Conservation (phyloP, 2,888 invertebrate genomes). For the Tetropium fuscum region DNA sequence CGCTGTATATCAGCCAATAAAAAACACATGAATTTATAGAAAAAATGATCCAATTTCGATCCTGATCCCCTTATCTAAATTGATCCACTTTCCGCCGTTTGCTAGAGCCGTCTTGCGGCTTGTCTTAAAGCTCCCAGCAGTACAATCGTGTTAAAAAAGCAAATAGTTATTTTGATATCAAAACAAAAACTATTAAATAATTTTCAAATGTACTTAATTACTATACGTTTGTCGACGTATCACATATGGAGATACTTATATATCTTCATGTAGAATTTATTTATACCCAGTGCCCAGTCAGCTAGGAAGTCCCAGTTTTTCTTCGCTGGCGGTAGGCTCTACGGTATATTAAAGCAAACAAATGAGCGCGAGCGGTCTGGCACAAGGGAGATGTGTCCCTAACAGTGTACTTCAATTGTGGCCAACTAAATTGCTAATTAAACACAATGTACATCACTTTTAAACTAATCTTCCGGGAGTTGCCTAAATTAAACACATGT, state of each 20-base stretch:
- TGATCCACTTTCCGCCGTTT: too few relatives aligned
- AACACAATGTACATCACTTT: constrained; percentile 17
- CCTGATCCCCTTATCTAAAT: too few relatives aligned
- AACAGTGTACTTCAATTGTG: constrained; percentile 16
- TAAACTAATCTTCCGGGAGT: constrained; percentile 11
- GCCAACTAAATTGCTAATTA: constrained; percentile 15
- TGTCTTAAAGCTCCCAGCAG: background rate
- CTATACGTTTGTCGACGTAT: background rate
- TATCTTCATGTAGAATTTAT: background rate
- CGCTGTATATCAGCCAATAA: too few relatives aligned
- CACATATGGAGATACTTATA: background rate
- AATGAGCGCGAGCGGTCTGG: constrained; percentile 7
- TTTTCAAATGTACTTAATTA: background rate
- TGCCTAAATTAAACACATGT: constrained; percentile 9
- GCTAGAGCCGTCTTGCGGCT: too few relatives aligned
- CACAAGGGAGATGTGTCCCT: constrained; percentile 19
- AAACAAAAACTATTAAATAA: too few relatives aligned
- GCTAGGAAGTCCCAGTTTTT: background rate
- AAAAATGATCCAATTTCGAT: too few relatives aligned
- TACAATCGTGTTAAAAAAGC: too few relatives aligned
- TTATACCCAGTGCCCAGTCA: too few relatives aligned
- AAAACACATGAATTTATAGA: too few relatives aligned
- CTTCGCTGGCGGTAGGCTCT: background rate
- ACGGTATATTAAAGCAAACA: constrained; percentile 8
- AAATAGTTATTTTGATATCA: too few relatives aligned